phyloP scores from a whole-genome alignment of 2,797 vertebrate genomes.

The Micrastur ruficollis region DNA sequence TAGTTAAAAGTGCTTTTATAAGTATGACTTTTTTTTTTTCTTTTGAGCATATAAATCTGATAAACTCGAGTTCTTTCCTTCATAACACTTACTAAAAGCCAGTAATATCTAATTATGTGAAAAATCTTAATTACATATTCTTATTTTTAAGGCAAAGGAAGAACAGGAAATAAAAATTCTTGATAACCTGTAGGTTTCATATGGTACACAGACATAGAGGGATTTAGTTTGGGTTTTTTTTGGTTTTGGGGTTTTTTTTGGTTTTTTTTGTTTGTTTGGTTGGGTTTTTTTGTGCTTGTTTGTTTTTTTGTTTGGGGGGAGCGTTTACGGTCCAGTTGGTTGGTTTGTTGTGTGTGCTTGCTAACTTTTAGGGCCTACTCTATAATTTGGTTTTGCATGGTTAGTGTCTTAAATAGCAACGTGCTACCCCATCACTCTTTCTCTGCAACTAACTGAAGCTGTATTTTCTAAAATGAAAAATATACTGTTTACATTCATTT shows the following conservation, averaged over 20 bases:
- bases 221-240: background rate
- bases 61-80: background rate
- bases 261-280: fast-evolving
- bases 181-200: background rate
- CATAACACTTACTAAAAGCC: background rate
- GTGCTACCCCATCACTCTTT: background rate
- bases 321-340: background rate
- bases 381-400: fast-evolving
- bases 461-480: background rate
- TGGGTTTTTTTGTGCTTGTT: fast-evolving
- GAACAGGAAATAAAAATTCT: background rate
- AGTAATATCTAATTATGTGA: background rate
- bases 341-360: fast-evolving
- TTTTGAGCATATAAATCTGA: background rate
- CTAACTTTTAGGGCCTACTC: background rate
- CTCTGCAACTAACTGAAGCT: background rate
- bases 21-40: background rate
- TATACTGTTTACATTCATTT: background rate
- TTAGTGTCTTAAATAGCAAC: background rate
- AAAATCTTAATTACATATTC: background rate
- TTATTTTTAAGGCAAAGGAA: background rate
- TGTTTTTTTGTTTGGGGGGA: fast-evolving
- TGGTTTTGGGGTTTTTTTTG: background rate
- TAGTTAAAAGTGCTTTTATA: background rate
- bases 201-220: background rate